Percentiles rank a stretch among this genome's conserved stretches.
phyloP scores from a whole-genome alignment of 2,888 invertebrate species.

The Heliconius erato region DNA sequence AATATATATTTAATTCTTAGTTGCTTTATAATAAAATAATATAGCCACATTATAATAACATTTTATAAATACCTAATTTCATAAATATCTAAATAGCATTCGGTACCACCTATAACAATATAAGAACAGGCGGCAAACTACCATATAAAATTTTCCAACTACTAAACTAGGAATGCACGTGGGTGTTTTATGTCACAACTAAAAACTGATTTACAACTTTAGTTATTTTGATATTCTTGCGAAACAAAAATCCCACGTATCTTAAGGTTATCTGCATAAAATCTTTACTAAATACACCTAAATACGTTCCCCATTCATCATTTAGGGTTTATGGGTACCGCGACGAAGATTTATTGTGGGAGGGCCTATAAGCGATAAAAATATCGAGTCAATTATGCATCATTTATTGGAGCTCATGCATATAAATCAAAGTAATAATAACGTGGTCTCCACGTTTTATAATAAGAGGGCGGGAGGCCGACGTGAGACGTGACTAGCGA shows the following conservation, averaged over 20 bases:
- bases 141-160: constrained; percentile 30
- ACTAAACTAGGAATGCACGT: constrained; percentile 30
- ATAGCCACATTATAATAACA: not conserved
- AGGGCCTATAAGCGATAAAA: constrained; percentile 68
- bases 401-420: constrained; percentile 79
- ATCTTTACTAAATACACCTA: constrained; percentile 49
- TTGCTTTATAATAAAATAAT: not conserved
- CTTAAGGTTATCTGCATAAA: constrained; percentile 50
- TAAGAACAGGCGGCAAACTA: constrained; percentile 18
- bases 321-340: constrained; percentile 56
- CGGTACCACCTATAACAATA: constrained; percentile 10
- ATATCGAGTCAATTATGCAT: constrained; percentile 72
- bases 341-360: constrained; percentile 74
- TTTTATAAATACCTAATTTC: constrained; percentile 1
- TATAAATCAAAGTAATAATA: constrained; percentile 78
- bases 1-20: not conserved
- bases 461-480: constrained; percentile 69
- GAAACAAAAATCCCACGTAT: constrained; percentile 37
- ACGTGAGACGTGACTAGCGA: constrained; percentile 52
- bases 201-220: constrained; percentile 27
- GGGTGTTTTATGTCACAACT: constrained; percentile 40
- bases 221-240: constrained; percentile 33
- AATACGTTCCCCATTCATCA: constrained; percentile 55
- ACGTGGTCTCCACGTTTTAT: constrained; percentile 58
- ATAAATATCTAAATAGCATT: constrained; percentile 21